Conservation (phyloP, 2,888 invertebrate genomes). For the Agrochola lota region DNA sequence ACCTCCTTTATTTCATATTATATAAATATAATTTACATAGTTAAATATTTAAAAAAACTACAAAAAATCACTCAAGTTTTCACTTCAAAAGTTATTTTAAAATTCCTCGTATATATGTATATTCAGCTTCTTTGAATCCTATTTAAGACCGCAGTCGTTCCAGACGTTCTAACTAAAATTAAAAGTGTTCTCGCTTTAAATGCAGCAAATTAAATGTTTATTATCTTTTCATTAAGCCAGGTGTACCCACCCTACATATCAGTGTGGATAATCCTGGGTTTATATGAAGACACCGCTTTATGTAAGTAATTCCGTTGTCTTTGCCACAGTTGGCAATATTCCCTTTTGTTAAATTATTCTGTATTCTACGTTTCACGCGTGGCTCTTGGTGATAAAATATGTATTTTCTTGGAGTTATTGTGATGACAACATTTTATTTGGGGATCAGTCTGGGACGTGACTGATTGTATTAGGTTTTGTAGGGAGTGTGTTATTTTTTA, state of each 20-base stretch:
- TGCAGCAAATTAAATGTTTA: conserved; percentile 25
- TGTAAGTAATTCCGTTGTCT: conserved; percentile 28
- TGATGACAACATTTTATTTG: conserved; percentile 30
- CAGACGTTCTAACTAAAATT: background rate
- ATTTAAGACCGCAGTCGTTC: background rate
- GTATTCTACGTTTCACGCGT: conserved; percentile 28
- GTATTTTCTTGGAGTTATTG: conserved; percentile 27
- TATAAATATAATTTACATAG: too few relatives aligned
- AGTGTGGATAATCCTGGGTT: conserved; percentile 36
- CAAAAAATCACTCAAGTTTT: too few relatives aligned
- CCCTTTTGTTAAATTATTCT: conserved; percentile 26
- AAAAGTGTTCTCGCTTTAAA: conserved; percentile 22
- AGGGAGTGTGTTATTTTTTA: background rate
- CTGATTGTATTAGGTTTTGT: background rate
- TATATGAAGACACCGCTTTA: conserved; percentile 32
- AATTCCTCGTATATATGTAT: too few relatives aligned
- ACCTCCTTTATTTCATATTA: too few relatives aligned
- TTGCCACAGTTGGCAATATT: conserved; percentile 29
- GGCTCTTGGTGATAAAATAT: conserved; percentile 36
- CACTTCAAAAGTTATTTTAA: too few relatives aligned
- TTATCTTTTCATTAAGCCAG: conserved; percentile 49
- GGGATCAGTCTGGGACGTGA: background rate
- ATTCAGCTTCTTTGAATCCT: background rate
- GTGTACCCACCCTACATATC: too few relatives aligned
- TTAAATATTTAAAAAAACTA: too few relatives aligned